Base-by-base conservation (phyloP, 2,888 invertebrate species). In the Anagyrus pseudococci region DNA sequence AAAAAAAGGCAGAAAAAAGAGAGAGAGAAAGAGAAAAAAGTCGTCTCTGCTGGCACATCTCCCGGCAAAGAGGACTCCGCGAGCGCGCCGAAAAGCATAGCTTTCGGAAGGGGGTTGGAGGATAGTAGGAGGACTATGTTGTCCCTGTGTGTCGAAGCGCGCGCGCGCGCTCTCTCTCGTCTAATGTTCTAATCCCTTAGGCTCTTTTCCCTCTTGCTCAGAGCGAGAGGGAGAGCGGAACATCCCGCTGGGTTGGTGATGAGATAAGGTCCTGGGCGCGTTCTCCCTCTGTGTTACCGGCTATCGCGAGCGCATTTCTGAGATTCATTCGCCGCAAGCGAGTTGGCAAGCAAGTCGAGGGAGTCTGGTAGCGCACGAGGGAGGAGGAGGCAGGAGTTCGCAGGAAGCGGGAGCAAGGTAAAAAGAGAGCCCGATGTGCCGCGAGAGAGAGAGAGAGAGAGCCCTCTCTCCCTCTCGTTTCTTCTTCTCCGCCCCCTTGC, bases 291-390 rank as follows among this genome's bases (percentile, higher is more conserved):
- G n/a, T n/a, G n/a, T n/a, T n/a, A n/a, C n/a, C n/a, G 47, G 58
- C 44, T 59, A 60, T 50, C 47, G 50, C 46, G 26, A 67, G 66
- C 67, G 68, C 71, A 64, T 70, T 71, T 69, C 67, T 71, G 54
- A 67, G 66, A 68, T 69, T 69, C 68, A 67, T 69, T 60, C 68
- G 61, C 60, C 64, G 66, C 62, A 62, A 41, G 50, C 19, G 47
- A 6, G 37, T 43, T 44, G 8, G 58, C 26, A 22, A 37, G 41
- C 37, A 17, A 23, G 20, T n/a, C n/a, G n/a, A n/a, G n/a, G n/a
- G n/a, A n/a, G n/a, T n/a, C n/a, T n/a, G n/a, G n/a, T n/a, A 29
- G 49, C 13, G 46, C 44, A 49, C 22, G 50, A 48, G 43, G 33
- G 15, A n/a, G 40, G 4, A 20, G 55, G 44, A 49, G 20, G 53